These are phyloP conservation scores for Eristalis intricaria DNA, from an alignment of 2,888 invertebrate species.

Conservation along the genomic window DNA sequence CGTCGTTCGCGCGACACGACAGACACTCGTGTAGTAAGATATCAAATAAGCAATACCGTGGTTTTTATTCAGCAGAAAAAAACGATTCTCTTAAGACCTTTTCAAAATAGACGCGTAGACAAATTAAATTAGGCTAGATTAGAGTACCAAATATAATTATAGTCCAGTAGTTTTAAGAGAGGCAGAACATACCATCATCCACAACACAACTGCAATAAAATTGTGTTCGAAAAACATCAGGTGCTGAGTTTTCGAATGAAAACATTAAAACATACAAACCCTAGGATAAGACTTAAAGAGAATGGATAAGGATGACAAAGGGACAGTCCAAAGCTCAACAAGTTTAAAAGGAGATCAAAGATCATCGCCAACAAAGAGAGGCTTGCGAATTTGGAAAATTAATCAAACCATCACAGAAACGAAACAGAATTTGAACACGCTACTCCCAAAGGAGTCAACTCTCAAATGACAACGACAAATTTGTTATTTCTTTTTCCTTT, in stretches of 20 bases:
- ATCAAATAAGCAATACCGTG: slow-evolving; percentile 1
- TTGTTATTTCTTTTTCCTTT: background rate
- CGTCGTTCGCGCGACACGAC: background rate
- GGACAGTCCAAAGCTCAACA: slow-evolving; percentile 19
- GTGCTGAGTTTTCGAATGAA: background rate
- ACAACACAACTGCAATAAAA: background rate
- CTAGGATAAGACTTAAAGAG: background rate
- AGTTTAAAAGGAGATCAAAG: slow-evolving; percentile 14
- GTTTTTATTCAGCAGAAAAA: slow-evolving; percentile 29
- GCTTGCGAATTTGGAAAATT: slow-evolving; percentile 13
- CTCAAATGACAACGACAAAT: slow-evolving; percentile 15
- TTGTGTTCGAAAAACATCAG: background rate
- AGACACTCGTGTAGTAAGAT: slow-evolving; percentile 27
- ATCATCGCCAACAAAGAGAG: slow-evolving; percentile 5
- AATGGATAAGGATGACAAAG: background rate
- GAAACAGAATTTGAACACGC: background rate
- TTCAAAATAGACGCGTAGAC: slow-evolving; percentile 22
- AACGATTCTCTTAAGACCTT: background rate
- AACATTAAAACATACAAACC: background rate
- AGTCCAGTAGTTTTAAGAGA: slow-evolving; percentile 12
- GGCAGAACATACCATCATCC: background rate
- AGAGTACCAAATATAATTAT: slow-evolving; percentile 46
- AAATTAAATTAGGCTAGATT: slow-evolving; percentile 39
- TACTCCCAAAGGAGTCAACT: background rate
- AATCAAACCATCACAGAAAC: background rate